Evolutionary conservation across 2,113 vertebrate species (phyloP).

Genomic region (Pelecanus crispus): DNA sequence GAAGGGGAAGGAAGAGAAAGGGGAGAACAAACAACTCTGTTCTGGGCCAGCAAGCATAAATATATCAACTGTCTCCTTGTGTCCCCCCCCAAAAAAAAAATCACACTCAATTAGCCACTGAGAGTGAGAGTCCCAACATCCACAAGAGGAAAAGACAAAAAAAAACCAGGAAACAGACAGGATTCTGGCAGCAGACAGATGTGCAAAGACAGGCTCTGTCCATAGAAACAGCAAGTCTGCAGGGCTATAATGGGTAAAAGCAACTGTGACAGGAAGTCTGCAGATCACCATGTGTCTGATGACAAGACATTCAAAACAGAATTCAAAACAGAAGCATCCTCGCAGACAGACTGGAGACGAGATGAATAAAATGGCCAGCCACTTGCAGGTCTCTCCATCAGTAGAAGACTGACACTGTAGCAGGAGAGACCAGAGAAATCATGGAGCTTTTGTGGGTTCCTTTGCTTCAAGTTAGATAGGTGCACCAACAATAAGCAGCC

Average conservation of each 20-base stretch:
- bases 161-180: not conserved
- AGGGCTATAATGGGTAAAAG: not conserved
- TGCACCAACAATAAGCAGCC: not conserved
- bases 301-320: not conserved
- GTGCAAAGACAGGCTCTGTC: not conserved
- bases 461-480: not conserved
- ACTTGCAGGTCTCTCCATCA: not conserved
- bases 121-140: not conserved
- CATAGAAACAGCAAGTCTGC: not conserved
- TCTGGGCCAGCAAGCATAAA: not conserved
- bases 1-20: not conserved
- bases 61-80: too few species aligned
- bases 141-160: not conserved
- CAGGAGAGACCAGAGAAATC: not conserved
- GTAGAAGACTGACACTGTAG: not conserved
- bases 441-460: not conserved
- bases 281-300: not conserved
- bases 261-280: not conserved
- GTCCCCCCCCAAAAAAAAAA: not conserved
- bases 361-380: not conserved
- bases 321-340: not conserved
- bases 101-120: not conserved
- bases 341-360: not conserved
- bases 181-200: not conserved
- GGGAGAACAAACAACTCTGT: not conserved